Conservation (phyloP, 2,888 invertebrate species). For the Tetrapedia diversipes region DNA sequence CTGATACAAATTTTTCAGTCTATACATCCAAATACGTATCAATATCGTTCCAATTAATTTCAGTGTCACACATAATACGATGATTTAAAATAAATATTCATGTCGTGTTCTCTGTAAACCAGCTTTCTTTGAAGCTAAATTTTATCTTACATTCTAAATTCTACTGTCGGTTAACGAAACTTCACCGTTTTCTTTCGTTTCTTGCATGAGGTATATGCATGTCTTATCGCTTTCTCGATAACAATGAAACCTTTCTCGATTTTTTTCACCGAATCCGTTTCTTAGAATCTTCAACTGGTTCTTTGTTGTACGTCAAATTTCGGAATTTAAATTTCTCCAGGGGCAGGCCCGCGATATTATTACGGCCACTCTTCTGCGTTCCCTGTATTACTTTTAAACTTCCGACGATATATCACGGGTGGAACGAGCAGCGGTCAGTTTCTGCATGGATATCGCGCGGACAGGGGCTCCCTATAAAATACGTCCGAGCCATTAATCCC, state of each 20-base stretch:
- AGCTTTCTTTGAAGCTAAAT: too few relatives aligned
- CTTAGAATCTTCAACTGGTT: too few relatives aligned
- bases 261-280: slow-evolving; percentile 18
- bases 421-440: slow-evolving; percentile 79
- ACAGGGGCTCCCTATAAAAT: slow-evolving; percentile 80
- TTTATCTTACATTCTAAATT: too few relatives aligned
- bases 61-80: too few relatives aligned
- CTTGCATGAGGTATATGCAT: slow-evolving; percentile 23
- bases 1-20: too few relatives aligned
- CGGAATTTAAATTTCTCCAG: slow-evolving; percentile 78
- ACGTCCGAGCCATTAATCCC: slow-evolving; percentile 83
- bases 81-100: too few relatives aligned
- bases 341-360: slow-evolving; percentile 50
- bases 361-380: slow-evolving; percentile 40
- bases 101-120: too few relatives aligned
- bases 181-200: slow-evolving; percentile 44
- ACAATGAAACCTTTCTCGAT: slow-evolving; percentile 24
- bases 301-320: slow-evolving; percentile 72
- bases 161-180: too few relatives aligned
- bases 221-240: slow-evolving; percentile 65
- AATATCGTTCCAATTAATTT: too few relatives aligned
- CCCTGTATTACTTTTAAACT: slow-evolving; percentile 80
- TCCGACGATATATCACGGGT: slow-evolving; percentile 79
- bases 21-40: too few relatives aligned
- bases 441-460: slow-evolving; percentile 71